These are phyloP conservation scores for Polymixis lichenea DNA, from an alignment of 2,888 invertebrate species.

Conservation along the genomic window DNA sequence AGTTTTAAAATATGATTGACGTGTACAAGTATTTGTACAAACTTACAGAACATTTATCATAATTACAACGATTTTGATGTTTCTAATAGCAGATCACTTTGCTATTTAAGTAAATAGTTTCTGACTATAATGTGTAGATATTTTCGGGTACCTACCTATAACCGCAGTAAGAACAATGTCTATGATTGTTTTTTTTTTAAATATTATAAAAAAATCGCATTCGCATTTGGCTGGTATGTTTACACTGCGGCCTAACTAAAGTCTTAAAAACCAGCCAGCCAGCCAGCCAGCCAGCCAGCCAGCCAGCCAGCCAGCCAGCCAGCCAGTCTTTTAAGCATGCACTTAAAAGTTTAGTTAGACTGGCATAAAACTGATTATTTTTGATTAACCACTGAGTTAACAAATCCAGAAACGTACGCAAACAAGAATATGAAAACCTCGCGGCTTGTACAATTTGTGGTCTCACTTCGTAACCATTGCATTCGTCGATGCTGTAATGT, in stretches of 20 bases:
- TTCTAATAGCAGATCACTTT: background rate
- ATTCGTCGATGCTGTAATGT: conserved; percentile 33
- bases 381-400: conserved; percentile 11
- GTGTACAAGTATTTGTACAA: no score
- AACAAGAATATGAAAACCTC: conserved; percentile 49
- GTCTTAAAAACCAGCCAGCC: no score
- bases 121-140: background rate
- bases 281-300: no score
- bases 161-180: background rate
- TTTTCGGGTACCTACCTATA: background rate
- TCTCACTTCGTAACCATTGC: conserved; percentile 37
- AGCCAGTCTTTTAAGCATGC: no score
- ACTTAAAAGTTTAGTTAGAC: background rate
- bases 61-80: background rate
- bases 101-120: background rate
- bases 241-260: no score
- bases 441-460: conserved; percentile 53
- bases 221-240: no score
- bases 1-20: no score
- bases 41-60: no score
- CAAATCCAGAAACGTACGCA: conserved; percentile 36
- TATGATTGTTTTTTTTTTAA: no score
- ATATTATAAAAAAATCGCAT: no score
- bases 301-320: no score
- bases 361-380: background rate